A percentile compares a stretch with the other conserved stretches of the same genome.
Evolutionary conservation across 2,113 vertebrate genomes (phyloP).

Genomic region (Pan paniscus): DNA sequence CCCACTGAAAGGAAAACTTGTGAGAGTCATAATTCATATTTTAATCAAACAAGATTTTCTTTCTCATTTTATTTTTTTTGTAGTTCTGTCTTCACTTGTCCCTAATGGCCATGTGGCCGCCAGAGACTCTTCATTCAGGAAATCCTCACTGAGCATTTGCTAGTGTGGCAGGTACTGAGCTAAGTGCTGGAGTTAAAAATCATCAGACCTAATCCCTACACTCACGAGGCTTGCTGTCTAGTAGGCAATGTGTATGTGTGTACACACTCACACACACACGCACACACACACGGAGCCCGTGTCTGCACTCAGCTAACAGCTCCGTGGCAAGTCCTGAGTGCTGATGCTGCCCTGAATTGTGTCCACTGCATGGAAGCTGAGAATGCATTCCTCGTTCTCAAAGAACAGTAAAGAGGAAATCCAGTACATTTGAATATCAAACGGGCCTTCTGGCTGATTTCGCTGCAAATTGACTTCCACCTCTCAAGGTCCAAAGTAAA

Average conservation of each 20-base stretch:
- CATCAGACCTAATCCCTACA: neutral
- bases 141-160: neutral
- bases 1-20: neutral
- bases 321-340: rapidly evolving
- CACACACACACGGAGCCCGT: rapidly evolving
- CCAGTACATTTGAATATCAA: neutral
- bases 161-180: neutral
- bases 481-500: neutral
- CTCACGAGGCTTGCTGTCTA: neutral
- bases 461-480: neutral
- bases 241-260: neutral
- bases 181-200: neutral
- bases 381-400: neutral
- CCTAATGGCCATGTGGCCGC: neutral
- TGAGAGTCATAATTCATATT: neutral
- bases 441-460: neutral
- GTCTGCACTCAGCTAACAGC: neutral
- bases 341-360: neutral
- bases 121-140: neutral
- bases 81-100: neutral
- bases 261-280: neutral
- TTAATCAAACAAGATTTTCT: neutral
- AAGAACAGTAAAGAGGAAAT: neutral
- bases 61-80: neutral
- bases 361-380: rapidly evolving